A percentile compares a stretch with the other conserved stretches of the same genome.
Evolutionary conservation across 2,888 invertebrate genomes (phyloP).

Genomic region (Hypselothyrea guttata): DNA sequence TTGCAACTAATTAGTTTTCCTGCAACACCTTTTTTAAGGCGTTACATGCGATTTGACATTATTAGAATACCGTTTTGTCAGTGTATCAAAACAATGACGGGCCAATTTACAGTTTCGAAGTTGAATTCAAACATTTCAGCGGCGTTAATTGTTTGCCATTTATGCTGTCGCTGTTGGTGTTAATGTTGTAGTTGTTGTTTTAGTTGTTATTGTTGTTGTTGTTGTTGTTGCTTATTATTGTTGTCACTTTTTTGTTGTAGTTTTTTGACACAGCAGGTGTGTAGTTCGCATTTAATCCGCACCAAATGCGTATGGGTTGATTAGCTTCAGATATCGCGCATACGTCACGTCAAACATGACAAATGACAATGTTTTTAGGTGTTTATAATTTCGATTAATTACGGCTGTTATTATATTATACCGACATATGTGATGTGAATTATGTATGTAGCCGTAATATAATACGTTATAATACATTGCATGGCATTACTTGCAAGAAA

Average conservation of each 20-base stretch:
- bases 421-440: slow-evolving; percentile 8
- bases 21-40: no score
- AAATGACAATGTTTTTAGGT: slow-evolving; percentile 42
- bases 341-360: slow-evolving; percentile 63
- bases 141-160: slow-evolving; percentile 49
- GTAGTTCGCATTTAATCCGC: slow-evolving; percentile 29
- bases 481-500: slow-evolving; percentile 34
- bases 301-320: slow-evolving; percentile 43
- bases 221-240: slow-evolving; percentile 14
- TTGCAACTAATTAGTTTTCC: no score
- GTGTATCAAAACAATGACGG: slow-evolving; percentile 4
- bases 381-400: slow-evolving; percentile 23
- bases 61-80: no score
- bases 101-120: slow-evolving; percentile 50
- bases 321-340: slow-evolving; percentile 55
- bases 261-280: slow-evolving; percentile 19
- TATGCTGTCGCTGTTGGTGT: slow-evolving; percentile 25
- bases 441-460: no score
- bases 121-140: slow-evolving; percentile 45
- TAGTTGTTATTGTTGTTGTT: slow-evolving; percentile 31
- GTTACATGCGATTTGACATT: no score
- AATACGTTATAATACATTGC: slow-evolving; percentile 23
- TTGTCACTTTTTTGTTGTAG: slow-evolving; percentile 33
- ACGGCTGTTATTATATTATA: slow-evolving; percentile 21
- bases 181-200: slow-evolving; percentile 10